These are phyloP conservation scores for Cacatua alba DNA, from an alignment of 2,113 vertebrate species.

Conservation along the genomic window DNA sequence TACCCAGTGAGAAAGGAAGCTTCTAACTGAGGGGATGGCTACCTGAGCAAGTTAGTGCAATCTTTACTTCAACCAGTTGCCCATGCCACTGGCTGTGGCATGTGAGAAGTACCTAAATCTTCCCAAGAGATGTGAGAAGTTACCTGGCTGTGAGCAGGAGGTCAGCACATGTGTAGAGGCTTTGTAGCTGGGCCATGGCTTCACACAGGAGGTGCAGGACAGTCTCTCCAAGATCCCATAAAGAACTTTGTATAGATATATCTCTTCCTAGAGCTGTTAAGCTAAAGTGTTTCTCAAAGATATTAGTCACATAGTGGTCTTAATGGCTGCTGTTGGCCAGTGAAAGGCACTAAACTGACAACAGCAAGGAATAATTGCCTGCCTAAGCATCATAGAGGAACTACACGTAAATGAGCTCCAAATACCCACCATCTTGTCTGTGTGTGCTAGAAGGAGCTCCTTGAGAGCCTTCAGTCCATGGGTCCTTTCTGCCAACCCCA, in stretches of 20 bases:
- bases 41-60: not conserved
- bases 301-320: not conserved
- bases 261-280: not conserved
- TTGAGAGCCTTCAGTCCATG: not conserved
- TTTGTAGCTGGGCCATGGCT: not conserved
- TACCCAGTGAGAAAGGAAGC: not conserved
- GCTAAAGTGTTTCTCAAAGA: not conserved
- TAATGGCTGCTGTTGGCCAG: not conserved
- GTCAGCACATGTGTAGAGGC: not conserved
- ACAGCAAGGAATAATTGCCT: not conserved
- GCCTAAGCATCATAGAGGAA: not conserved
- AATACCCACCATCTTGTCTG: not conserved
- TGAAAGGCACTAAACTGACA: not conserved
- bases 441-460: not conserved
- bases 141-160: not conserved
- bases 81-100: not conserved
- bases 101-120: not conserved
- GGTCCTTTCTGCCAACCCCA: not conserved
- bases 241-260: not conserved
- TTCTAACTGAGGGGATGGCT: not conserved
- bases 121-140: not conserved
- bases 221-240: not conserved
- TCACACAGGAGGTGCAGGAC: not conserved
- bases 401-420: not conserved
- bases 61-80: not conserved